These are phyloP conservation scores for Lithophane semibrunnea DNA, from an alignment of 2,888 invertebrate genomes.

Conservation along the genomic window DNA sequence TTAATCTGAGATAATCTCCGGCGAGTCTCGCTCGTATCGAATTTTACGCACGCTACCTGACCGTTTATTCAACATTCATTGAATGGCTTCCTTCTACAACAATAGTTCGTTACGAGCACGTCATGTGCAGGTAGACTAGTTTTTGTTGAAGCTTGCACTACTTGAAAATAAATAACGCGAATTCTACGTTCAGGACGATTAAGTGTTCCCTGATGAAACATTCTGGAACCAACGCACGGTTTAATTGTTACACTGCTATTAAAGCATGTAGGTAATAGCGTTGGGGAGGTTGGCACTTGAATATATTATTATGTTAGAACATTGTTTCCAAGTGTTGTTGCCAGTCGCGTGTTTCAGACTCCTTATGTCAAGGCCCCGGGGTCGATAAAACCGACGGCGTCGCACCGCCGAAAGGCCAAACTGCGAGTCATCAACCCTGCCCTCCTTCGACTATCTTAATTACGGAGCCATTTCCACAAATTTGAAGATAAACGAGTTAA, in stretches of 20 bases:
- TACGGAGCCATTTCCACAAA: conserved; percentile 70
- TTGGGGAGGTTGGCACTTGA: conserved; percentile 55
- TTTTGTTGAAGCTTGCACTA: conserved; percentile 68
- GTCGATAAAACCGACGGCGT: conserved; percentile 74
- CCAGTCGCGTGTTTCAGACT: conserved; percentile 75
- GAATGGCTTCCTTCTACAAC: conserved; percentile 85
- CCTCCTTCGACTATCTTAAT: conserved; percentile 80
- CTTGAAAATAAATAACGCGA: conserved; percentile 55
- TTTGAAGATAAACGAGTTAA: conserved; percentile 55
- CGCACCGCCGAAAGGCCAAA: conserved; percentile 70
- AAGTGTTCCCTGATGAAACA: conserved; percentile 28
- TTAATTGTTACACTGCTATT: conserved; percentile 51
- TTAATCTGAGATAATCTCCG: conserved; percentile 88
- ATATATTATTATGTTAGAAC: conserved; percentile 59
- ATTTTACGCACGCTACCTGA: conserved; percentile 89
- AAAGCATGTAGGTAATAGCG: conserved; percentile 20
- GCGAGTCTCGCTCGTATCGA: conserved; percentile 83
- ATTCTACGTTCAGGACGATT: conserved; percentile 17
- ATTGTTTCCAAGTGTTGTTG: conserved; percentile 62
- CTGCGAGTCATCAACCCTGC: conserved; percentile 76
- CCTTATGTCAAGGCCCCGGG: conserved; percentile 73
- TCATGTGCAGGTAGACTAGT: conserved; percentile 81
- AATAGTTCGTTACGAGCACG: conserved; percentile 78
- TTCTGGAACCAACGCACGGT: conserved; percentile 17
- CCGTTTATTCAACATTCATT: conserved; percentile 82